Evolutionary conservation across 2,113 vertebrate genomes (phyloP), one percentile per base, ranked within the genome.

Genomic region (Apaloderma vittatum): DNA sequence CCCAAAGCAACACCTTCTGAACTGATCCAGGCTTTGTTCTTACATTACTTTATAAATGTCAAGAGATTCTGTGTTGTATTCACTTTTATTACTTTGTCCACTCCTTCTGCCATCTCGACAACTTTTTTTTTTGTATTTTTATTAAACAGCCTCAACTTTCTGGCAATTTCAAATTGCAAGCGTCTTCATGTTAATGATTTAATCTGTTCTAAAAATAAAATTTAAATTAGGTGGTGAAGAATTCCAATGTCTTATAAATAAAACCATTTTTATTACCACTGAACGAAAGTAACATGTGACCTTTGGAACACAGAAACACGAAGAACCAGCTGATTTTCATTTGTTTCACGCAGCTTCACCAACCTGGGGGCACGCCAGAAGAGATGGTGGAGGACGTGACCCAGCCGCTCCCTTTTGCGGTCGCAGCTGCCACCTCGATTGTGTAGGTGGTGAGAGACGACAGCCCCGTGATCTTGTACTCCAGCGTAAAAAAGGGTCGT

Each of bases 311-410:
- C 0, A n/a, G 17, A 40, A 54, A 32, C 12, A 8, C 0, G 0
- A 37, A 46, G 32, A n/a, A 37, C 3, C 6, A 24, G 14, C 37
- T 23, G 13, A 4, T 59, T 79, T 71, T 20, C 15, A 32, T 8
- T 21, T 21, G 16, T 68, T 70, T 16, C 5, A 9, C 7, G 45
- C 1, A 12, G n/a, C 37, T 9, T 36, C 54, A 97, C 97, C 95
- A 65, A 99, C 99, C 99, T 99, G 99, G 99, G 46, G 99, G 99
- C 40, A 99, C 99, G 21, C 99, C 99, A 0, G 99, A 99, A 29
- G 99, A 99, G 96, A 99, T 99, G 95, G 99, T 99, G 81, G 99
- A 99, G 12, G 99, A 98, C 0, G 99, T 99, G 80, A 97, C 90
- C 79, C 96, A 91, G 15, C 99, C 99, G 2, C 96, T 92, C 3